Evolutionary conservation across 2,797 vertebrate species (phyloP), one percentile per base, ranked within the genome.

Genomic region (Spinibarbus caldwelli): DNA sequence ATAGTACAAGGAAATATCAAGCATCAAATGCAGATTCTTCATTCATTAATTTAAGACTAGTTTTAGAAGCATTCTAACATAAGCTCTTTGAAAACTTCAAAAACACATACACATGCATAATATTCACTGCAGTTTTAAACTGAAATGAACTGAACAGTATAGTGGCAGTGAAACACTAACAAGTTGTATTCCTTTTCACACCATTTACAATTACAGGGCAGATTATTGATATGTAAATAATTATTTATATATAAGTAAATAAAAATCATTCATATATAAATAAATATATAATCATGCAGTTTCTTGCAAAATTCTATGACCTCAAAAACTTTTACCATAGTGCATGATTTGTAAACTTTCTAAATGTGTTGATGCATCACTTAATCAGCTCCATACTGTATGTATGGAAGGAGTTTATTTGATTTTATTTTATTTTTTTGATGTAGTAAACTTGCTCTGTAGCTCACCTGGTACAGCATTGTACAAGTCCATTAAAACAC

Each of bases 1-100:
- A 64, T 66, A 47, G 29, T 21, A 64, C 8, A 67, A 67, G 10
- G 2, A 84, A 84, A 84, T 68, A 54, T 67, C n/a, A n/a, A n/a
- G n/a, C n/a, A n/a, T n/a, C n/a, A 29, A 29, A 80, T 49, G 17
- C 34, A 14, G n/a, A 78, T 85, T 41, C 5, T 14, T n/a, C n/a
- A n/a, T n/a, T n/a, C n/a, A n/a, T 41, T 57, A 19, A 52, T 67
- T 1, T 29, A 8, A 10, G 15, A 19, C 43, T n/a, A n/a, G n/a
- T 34, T 78, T 64, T 78, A 36, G 34, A 8, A 70, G n/a, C 1
- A 2, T 71, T 43, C 38, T 43, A 71, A 45, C 38, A 45, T 31
- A 23, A 3, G 10, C 29, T 31, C 19, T 43, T 3, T 52, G 10
- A 75, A 31, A 52, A 29, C 43, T 19, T 17, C 4, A 72, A 29